Evolutionary conservation across 2,888 invertebrate species (phyloP).

Genomic region (Noctuana brunneofusca): DNA sequence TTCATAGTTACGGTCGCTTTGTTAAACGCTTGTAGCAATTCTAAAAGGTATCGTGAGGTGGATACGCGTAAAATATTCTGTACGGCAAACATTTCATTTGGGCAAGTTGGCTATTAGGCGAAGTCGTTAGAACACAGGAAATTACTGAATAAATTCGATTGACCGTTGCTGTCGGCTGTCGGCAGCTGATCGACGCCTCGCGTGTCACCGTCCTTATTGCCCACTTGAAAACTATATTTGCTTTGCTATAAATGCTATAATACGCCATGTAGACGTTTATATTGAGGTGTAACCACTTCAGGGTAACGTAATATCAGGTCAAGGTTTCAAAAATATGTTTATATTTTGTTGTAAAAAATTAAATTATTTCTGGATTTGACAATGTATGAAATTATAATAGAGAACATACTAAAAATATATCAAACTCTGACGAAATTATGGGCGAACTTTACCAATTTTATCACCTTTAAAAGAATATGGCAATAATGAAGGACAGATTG

Average conservation of each 20-base stretch:
- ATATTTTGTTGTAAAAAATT: no score
- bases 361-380: no score
- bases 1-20: conserved; percentile 3
- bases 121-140: conserved; percentile 61
- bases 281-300: neutral
- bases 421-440: no score
- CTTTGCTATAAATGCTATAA: conserved; percentile 22
- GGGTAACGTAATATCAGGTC: neutral
- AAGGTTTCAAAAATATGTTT: neutral
- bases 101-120: conserved; percentile 58
- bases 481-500: no score
- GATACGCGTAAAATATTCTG: conserved; percentile 45
- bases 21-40: neutral
- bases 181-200: conserved; percentile 69
- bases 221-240: conserved; percentile 39
- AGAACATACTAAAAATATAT: no score
- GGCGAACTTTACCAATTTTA: no score
- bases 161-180: conserved; percentile 57
- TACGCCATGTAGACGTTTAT: neutral
- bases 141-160: conserved; percentile 78
- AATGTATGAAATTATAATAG: no score
- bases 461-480: no score
- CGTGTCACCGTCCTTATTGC: conserved; percentile 52
- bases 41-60: neutral
- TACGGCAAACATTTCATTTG: conserved; percentile 55